A percentile compares a stretch with the other conserved stretches of the same genome.
Conservation (phyloP, 2,888 invertebrate genomes). For the Hemicrepidius hirtus region DNA sequence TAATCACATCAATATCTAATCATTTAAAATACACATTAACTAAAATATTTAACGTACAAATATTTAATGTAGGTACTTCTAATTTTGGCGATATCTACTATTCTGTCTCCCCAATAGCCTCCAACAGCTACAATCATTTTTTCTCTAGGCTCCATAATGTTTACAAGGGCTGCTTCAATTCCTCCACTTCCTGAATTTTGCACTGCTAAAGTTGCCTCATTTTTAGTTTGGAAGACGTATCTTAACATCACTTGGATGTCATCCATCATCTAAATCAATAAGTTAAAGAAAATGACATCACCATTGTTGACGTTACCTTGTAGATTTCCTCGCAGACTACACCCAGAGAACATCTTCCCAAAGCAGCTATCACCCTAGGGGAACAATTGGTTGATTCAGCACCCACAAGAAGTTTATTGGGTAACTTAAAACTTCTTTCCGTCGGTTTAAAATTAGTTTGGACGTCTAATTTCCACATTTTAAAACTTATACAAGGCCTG, state of each 20-base stretch:
- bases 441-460: neutral
- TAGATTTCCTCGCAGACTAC: slow-evolving; percentile 80
- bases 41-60: neutral
- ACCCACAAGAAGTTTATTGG: slow-evolving; percentile 65
- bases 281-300: too few species aligned
- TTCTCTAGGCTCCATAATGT: slow-evolving; percentile 84
- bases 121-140: slow-evolving; percentile 82
- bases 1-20: slow-evolving; percentile 55
- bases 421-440: slow-evolving; percentile 1
- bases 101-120: slow-evolving; percentile 89
- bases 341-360: slow-evolving; percentile 73
- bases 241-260: slow-evolving; percentile 78
- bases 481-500: too few species aligned
- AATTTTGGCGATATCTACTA: slow-evolving; percentile 81
- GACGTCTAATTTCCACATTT: slow-evolving; percentile 16
- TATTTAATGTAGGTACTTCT: slow-evolving; percentile 76
- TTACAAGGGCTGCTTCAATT: slow-evolving; percentile 87
- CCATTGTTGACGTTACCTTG: too few species aligned
- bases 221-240: slow-evolving; percentile 89
- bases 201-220: slow-evolving; percentile 83
- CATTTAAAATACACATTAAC: neutral
- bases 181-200: slow-evolving; percentile 83
- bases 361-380: slow-evolving; percentile 76
- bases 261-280: slow-evolving; percentile 43
- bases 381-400: slow-evolving; percentile 83